Evolutionary conservation across 2,888 invertebrate genomes (phyloP).

Genomic region (Ichneumoninae sp.): DNA sequence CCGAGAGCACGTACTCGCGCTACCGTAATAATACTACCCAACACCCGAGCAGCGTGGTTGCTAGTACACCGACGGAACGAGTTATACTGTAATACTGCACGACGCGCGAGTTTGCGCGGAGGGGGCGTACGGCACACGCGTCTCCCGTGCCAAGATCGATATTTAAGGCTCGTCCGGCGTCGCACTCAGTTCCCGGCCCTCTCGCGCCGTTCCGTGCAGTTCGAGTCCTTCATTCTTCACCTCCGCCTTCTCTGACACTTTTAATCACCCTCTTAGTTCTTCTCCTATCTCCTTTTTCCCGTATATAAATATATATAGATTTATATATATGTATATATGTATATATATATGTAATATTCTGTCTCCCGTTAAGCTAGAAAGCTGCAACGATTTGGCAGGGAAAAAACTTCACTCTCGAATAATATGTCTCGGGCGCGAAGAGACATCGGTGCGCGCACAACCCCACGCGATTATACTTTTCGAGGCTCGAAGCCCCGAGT

Average conservation of each 20-base stretch:
- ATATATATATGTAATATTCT: background rate
- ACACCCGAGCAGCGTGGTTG: slow-evolving; percentile 48
- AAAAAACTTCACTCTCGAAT: background rate
- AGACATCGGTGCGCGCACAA: slow-evolving; percentile 7
- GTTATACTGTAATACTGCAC: slow-evolving; percentile 62
- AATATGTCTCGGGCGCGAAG: background rate
- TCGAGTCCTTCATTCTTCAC: slow-evolving; percentile 52
- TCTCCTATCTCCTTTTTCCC: background rate
- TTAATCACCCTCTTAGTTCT: background rate
- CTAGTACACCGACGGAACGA: slow-evolving; percentile 62
- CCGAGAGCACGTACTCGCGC: slow-evolving; percentile 31
- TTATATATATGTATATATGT: background rate
- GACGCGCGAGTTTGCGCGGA: slow-evolving; percentile 26
- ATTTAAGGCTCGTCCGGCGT: slow-evolving; percentile 80
- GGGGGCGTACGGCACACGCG: slow-evolving; percentile 53
- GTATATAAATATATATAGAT: background rate
- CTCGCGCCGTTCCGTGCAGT: slow-evolving; percentile 60
- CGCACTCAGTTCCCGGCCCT: slow-evolving; percentile 72
- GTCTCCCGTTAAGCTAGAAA: background rate
- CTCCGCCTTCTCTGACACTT: slow-evolving; percentile 1
- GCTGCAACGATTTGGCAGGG: background rate
- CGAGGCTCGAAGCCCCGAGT: slow-evolving; percentile 25
- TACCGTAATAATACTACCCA: slow-evolving; percentile 22
- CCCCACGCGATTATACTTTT: slow-evolving; percentile 16
- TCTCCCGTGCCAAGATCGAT: slow-evolving; percentile 79